These are phyloP conservation scores for Lontra canadensis DNA, from an alignment of 2,113 vertebrate genomes.

Conservation along the genomic window DNA sequence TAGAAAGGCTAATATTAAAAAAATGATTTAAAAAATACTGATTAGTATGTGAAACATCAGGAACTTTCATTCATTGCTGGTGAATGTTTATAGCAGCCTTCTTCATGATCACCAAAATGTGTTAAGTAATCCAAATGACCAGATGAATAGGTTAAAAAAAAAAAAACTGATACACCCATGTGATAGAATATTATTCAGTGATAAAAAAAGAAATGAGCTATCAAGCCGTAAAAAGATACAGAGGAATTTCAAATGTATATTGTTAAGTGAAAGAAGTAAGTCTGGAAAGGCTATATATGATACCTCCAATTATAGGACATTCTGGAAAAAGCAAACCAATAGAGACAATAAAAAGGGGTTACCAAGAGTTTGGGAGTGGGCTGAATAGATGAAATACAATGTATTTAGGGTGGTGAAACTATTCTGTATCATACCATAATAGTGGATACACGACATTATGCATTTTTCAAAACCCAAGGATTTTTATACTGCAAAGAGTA, in stretches of 20 bases:
- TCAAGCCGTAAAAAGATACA: neutral
- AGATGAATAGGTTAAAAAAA: neutral
- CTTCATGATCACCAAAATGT: neutral
- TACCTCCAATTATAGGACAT: neutral
- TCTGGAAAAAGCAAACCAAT: neutral
- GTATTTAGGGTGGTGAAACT: neutral
- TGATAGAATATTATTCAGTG: neutral
- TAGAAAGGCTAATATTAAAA: neutral
- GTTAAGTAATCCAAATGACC: neutral
- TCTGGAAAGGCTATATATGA: neutral
- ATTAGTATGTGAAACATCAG: neutral
- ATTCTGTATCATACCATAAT: neutral
- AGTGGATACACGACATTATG: neutral
- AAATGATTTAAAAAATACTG: neutral
- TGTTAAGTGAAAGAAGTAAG: neutral
- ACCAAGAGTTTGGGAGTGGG: neutral
- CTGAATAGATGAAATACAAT: neutral
- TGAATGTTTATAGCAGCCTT: neutral
- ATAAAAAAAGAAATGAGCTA: neutral
- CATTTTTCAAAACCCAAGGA: neutral
- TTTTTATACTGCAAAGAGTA: neutral
- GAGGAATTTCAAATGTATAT: neutral
- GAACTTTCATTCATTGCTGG: neutral
- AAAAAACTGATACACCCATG: neutral
- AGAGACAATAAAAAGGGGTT: neutral